Evolutionary conservation across 92 coral and sea anemone species (phyloP).

Genomic region (Phenganax stokvisi): DNA sequence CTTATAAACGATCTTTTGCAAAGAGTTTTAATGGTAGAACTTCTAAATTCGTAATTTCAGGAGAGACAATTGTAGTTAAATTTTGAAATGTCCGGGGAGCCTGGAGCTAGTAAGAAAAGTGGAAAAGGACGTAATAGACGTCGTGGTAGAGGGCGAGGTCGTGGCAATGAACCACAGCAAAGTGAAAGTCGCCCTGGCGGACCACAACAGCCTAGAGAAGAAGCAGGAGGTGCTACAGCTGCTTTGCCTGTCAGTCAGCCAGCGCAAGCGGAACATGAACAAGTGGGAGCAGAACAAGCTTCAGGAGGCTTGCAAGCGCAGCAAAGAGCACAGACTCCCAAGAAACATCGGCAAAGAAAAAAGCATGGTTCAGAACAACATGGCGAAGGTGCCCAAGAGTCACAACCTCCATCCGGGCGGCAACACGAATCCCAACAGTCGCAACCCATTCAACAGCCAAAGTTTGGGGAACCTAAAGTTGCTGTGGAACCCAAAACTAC

Average conservation of each 20-base stretch:
- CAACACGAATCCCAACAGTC: conserved; percentile 1
- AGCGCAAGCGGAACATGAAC: background rate
- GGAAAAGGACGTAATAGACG: conserved; percentile 20
- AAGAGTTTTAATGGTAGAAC: background rate
- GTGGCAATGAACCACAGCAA: conserved; percentile 29
- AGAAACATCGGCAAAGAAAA: conserved; percentile 10
- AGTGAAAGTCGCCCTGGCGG: conserved; percentile 37
- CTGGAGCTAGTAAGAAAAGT: background rate
- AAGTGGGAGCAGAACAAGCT: background rate
- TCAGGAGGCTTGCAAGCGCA: background rate
- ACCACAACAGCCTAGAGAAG: conserved; percentile 16
- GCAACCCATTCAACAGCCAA: background rate
- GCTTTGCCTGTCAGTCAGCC: background rate
- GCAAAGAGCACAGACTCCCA: conserved; percentile 10
- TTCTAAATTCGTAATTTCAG: background rate
- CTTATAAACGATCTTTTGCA: background rate
- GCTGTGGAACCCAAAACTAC: too few relatives aligned
- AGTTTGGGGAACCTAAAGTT: too few relatives aligned
- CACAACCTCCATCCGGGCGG: background rate
- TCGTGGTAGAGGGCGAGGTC: conserved; percentile 30
- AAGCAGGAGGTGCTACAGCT: background rate
- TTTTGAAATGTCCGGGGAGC: conserved; percentile 21
- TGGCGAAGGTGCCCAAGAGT: background rate
- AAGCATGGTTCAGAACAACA: background rate
- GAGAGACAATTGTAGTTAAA: background rate